Evolutionary conservation across 2,888 invertebrate species (phyloP).

Genomic region (Agriopis marginaria): DNA sequence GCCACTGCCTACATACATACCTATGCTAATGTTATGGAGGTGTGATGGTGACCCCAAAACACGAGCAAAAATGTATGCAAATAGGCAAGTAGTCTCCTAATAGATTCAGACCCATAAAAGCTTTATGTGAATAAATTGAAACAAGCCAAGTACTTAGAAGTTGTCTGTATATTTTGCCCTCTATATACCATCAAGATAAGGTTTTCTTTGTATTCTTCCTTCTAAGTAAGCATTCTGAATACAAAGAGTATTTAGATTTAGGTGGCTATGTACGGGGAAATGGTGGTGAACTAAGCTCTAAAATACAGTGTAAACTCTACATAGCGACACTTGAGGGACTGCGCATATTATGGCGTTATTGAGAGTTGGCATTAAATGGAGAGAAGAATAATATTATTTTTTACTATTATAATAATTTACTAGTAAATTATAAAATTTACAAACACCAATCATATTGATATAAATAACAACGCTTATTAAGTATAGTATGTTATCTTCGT

Average conservation of each 20-base stretch:
- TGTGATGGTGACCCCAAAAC: constrained; percentile 8
- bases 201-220: constrained; percentile 2
- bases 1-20: neutral
- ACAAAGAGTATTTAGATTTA: neutral
- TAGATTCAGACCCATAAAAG: constrained; percentile 13
- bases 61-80: constrained; percentile 22
- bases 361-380: no score
- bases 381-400: no score
- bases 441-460: no score
- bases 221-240: neutral
- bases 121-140: constrained; percentile 10
- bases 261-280: no score
- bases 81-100: constrained; percentile 11
- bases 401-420: no score
- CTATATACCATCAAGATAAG: constrained; percentile 9
- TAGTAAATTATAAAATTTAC: no score
- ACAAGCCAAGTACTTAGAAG: neutral
- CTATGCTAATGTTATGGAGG: neutral
- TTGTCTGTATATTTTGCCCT: neutral
- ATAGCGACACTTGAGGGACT: no score
- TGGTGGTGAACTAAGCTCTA: no score
- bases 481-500: no score
- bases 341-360: no score
- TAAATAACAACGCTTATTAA: no score
- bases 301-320: no score